Percentiles rank a stretch among this genome's conserved stretches.
Conservation (phyloP, 2,797 vertebrate species). For the Iguana delicatissima region DNA sequence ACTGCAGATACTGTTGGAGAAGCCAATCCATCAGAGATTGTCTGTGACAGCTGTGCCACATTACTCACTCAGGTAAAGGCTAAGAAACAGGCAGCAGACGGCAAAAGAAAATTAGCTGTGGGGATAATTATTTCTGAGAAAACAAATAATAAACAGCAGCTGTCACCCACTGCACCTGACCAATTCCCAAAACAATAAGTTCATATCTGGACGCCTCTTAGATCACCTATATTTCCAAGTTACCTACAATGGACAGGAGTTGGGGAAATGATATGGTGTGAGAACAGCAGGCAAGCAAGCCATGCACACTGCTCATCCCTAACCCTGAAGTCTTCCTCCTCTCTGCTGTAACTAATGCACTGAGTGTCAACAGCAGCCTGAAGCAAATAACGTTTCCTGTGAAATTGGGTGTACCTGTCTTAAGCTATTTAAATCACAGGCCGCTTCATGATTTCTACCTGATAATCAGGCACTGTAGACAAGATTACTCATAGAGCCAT, state of each 20-base stretch:
- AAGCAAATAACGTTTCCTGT: neutral
- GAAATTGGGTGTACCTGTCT: neutral
- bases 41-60: neutral
- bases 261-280: neutral
- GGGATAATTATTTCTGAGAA: slow-evolving; percentile 25
- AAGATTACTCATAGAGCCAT: neutral
- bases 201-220: neutral
- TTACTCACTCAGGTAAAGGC: neutral
- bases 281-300: neutral
- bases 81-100: slow-evolving; percentile 12
- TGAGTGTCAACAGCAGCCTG: neutral
- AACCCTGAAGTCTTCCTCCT: no score
- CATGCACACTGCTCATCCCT: neutral
- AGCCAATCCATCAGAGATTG: neutral
- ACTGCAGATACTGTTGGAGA: neutral
- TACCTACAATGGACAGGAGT: neutral
- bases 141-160: slow-evolving; percentile 8
- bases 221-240: slow-evolving; percentile 4
- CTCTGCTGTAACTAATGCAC: neutral
- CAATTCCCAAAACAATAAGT: neutral
- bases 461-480: neutral
- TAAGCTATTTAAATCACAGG: neutral
- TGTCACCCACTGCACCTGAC: neutral
- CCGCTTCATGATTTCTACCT: neutral
- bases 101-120: slow-evolving; percentile 39